Conservation (phyloP, 1,140 invertebrate species). For the Pristionchus pacificus region DNA sequence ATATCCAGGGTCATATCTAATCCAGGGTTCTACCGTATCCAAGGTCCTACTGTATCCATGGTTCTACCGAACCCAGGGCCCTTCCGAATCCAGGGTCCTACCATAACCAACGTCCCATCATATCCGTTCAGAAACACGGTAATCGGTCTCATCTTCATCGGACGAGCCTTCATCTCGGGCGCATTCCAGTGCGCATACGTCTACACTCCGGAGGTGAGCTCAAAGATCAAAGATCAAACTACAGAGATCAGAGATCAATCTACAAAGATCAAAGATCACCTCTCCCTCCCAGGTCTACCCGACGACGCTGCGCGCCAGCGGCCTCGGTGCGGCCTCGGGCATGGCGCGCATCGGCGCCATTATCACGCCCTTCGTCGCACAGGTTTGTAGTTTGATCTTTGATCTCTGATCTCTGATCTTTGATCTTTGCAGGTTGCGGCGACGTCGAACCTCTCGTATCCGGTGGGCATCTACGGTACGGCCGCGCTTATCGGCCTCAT, state of each 20-base stretch:
- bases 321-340: constrained; percentile 80
- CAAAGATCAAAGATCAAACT: too few relatives aligned
- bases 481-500: constrained; percentile 71
- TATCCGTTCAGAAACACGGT: constrained; percentile 68
- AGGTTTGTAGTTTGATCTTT: constrained; percentile 57
- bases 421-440: constrained; percentile 64
- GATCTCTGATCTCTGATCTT: neutral
- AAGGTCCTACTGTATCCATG: neutral
- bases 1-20: too few relatives aligned
- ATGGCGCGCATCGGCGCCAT: constrained; percentile 86
- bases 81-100: neutral
- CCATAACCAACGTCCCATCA: neutral
- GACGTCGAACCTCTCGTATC: constrained; percentile 70
- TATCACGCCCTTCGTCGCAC: constrained; percentile 84
- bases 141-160: constrained; percentile 79
- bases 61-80: too few relatives aligned
- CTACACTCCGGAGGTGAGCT: constrained; percentile 80
- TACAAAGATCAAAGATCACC: constrained; percentile 9
- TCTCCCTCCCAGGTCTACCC: constrained; percentile 71
- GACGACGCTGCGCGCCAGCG: constrained; percentile 78
- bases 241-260: too few relatives aligned
- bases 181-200: constrained; percentile 91
- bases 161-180: constrained; percentile 83
- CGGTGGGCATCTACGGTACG: constrained; percentile 71
- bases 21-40: too few relatives aligned